These are phyloP conservation scores for Oryzias sinensis DNA, from an alignment of 2,797 vertebrate genomes.

Conservation along the genomic window DNA sequence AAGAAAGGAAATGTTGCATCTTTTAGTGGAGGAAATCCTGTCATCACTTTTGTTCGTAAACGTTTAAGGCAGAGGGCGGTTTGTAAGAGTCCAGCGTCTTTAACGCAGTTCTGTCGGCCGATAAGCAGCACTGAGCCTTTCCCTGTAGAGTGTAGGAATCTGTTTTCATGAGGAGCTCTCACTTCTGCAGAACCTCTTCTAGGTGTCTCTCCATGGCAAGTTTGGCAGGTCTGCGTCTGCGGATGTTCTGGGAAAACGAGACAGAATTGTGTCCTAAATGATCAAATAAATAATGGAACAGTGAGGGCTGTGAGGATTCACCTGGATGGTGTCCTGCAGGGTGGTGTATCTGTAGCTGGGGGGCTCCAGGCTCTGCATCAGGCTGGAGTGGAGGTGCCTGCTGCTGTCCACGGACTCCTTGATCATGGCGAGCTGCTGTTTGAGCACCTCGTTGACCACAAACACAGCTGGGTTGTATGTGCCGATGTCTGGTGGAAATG, in stretches of 20 bases:
- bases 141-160: no score
- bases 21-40: no score
- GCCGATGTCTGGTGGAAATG: conserved; percentile 72
- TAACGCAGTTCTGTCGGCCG: no score
- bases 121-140: no score
- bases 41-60: no score
- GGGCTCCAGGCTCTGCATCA: conserved; percentile 76
- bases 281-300: background rate
- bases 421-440: conserved; percentile 83
- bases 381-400: conserved; percentile 72
- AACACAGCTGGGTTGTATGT: conserved; percentile 72
- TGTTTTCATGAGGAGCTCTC: no score
- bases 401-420: conserved; percentile 74
- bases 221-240: conserved; percentile 64
- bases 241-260: conserved; percentile 75
- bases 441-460: conserved; percentile 80
- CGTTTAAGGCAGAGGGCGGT: no score
- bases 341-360: conserved; percentile 87
- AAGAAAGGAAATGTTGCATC: background rate
- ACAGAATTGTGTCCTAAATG: background rate
- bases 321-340: conserved; percentile 85
- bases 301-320: conserved; percentile 36
- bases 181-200: conserved; percentile 53
- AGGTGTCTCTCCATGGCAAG: conserved; percentile 71
- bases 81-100: no score